Evolutionary conservation across 2,113 vertebrate genomes (phyloP).

Genomic region (Chitala chitala): DNA sequence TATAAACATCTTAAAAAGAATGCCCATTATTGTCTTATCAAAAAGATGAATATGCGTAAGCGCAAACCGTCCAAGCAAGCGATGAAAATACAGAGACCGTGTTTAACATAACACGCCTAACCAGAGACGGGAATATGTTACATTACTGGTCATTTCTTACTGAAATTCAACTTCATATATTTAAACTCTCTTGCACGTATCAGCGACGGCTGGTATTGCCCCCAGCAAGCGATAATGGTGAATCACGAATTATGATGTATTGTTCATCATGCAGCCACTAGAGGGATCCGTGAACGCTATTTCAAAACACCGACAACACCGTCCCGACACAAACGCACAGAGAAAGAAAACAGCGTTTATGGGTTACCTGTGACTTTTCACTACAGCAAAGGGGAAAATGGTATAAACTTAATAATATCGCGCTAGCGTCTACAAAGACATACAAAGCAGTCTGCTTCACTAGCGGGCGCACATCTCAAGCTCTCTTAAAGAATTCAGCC

Average conservation of each 20-base stretch:
- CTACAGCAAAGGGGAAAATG: slow-evolving; percentile 40
- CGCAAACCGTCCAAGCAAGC: no score
- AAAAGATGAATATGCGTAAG: no score
- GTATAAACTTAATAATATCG: slow-evolving; percentile 42
- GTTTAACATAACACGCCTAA: no score
- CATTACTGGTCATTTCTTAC: no score
- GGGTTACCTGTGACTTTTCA: slow-evolving; percentile 62
- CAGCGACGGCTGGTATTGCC: no score
- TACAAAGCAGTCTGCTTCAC: slow-evolving; percentile 58
- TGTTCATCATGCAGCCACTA: slow-evolving; percentile 57
- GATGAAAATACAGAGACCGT: no score
- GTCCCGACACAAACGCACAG: slow-evolving; percentile 58
- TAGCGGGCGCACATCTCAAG: slow-evolving; percentile 52
- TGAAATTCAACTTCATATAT: no score
- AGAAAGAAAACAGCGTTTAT: slow-evolving; percentile 54
- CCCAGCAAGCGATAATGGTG: no score
- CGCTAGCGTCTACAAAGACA: slow-evolving; percentile 46
- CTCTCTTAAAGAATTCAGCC: slow-evolving; percentile 52
- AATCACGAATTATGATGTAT: background rate
- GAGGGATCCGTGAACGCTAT: slow-evolving; percentile 75
- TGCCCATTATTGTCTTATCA: no score
- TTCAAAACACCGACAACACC: slow-evolving; percentile 37
- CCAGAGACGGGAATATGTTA: no score
- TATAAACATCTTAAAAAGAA: no score
- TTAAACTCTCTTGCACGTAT: no score